Conservation (phyloP, 1,140 invertebrate species). For the Drosophila guanche region DNA sequence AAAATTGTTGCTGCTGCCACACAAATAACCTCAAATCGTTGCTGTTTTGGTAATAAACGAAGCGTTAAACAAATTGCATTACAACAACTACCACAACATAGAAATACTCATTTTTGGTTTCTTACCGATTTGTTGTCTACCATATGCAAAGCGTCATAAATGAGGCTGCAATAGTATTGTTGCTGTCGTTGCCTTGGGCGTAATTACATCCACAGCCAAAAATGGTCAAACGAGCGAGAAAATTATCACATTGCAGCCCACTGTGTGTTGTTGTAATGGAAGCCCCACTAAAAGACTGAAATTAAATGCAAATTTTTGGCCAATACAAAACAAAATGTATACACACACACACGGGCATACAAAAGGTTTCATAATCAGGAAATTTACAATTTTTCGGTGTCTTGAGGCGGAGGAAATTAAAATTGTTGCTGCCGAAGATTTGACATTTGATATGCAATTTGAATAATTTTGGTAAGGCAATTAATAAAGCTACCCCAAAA, state of each 20-base stretch:
- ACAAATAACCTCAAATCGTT: conserved; percentile 42
- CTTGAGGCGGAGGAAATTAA: conserved; percentile 30
- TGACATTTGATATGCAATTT: conserved; percentile 42
- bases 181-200: conserved; percentile 62
- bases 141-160: conserved; percentile 80
- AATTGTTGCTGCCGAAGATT: conserved; percentile 23
- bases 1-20: conserved; percentile 35
- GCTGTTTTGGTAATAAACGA: conserved; percentile 81
- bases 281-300: conserved; percentile 29
- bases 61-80: conserved; percentile 82
- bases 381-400: conserved; percentile 25
- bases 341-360: conserved; percentile 3
- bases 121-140: conserved; percentile 56
- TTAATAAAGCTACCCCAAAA: conserved; percentile 25
- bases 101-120: conserved; percentile 38
- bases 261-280: conserved; percentile 44
- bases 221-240: conserved; percentile 77
- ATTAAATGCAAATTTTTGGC: conserved; percentile 75
- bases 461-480: conserved; percentile 37
- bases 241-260: conserved; percentile 61
- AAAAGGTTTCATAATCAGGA: conserved; percentile 40
- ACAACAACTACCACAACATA: conserved; percentile 56
- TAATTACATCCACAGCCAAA: conserved; percentile 76
- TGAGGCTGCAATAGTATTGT: conserved; percentile 61
- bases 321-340: conserved; percentile 18